A percentile compares a stretch with the other conserved stretches of the same genome.
Conservation (phyloP, 2,797 vertebrate genomes). For the Columba guinea region DNA sequence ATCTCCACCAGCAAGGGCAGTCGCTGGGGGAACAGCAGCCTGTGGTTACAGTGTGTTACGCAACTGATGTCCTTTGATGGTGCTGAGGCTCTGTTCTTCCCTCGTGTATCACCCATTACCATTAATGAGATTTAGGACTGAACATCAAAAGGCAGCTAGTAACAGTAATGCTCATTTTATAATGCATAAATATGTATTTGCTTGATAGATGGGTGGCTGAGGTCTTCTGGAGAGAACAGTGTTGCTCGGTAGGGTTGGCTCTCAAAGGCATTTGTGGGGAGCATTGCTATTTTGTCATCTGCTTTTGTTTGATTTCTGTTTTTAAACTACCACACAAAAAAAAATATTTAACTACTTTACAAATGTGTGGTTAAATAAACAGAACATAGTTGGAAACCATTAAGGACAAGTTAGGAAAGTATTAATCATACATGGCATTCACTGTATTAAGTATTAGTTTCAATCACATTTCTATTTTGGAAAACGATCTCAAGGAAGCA, state of each 20-base stretch:
- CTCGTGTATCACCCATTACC: not conserved
- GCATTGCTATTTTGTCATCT: not conserved
- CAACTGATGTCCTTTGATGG: not conserved
- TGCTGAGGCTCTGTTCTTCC: not conserved
- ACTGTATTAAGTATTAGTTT: not conserved
- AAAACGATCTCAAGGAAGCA: not conserved
- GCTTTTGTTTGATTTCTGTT: not conserved
- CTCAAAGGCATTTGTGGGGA: not conserved
- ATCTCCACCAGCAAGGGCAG: not conserved
- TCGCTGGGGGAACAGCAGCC: not conserved
- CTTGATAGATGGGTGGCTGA: not conserved
- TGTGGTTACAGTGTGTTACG: accelerated
- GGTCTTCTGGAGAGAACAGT: not conserved
- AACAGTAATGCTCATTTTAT: not conserved
- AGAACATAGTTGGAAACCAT: not conserved
- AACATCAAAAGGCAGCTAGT: not conserved
- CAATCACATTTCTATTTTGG: not conserved
- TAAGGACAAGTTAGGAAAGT: not conserved
- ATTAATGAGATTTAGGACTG: not conserved
- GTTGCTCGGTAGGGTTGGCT: not conserved
- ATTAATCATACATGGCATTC: not conserved
- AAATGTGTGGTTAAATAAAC: not conserved
- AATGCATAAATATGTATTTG: not conserved
- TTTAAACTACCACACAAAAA: not conserved
- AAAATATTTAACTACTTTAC: not conserved